Percentiles rank a stretch among this genome's conserved stretches.
Evolutionary conservation across 1,140 invertebrate genomes (phyloP).

Genomic region (Drosophila pseudoobscura): DNA sequence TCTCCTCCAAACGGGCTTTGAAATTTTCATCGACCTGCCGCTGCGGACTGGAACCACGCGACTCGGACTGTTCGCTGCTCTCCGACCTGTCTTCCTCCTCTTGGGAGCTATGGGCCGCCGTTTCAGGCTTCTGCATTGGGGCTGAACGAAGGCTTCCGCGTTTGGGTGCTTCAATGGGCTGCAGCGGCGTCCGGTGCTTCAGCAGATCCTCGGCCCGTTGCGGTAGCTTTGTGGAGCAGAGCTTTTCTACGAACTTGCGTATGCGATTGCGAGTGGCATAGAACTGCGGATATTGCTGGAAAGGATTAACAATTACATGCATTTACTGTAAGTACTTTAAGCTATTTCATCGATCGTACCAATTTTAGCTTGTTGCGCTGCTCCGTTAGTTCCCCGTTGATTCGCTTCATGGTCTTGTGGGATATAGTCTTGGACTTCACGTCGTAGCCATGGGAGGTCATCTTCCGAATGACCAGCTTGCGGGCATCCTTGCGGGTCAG

Average conservation of each 20-base stretch:
- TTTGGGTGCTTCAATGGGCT: slow-evolving; percentile 45
- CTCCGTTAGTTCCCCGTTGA: slow-evolving; percentile 52
- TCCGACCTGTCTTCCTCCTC: slow-evolving; percentile 17
- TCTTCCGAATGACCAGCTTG: slow-evolving; percentile 51
- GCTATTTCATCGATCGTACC: slow-evolving; percentile 28
- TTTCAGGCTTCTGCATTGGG: slow-evolving; percentile 9
- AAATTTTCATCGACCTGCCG: slow-evolving; percentile 39
- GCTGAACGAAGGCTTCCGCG: background rate
- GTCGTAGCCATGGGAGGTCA: slow-evolving; percentile 47
- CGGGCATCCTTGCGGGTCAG: slow-evolving; percentile 62
- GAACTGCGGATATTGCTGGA: slow-evolving; percentile 66
- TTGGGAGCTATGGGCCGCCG: slow-evolving; percentile 15
- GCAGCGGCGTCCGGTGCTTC: slow-evolving; percentile 52
- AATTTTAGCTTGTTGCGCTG: slow-evolving; percentile 63
- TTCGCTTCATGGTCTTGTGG: slow-evolving; percentile 35
- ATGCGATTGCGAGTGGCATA: slow-evolving; percentile 76
- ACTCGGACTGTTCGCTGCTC: slow-evolving; percentile 14
- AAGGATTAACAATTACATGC: background rate
- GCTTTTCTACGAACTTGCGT: slow-evolving; percentile 76
- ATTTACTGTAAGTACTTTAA: too few species aligned
- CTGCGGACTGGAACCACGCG: slow-evolving; percentile 39
- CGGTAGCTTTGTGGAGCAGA: slow-evolving; percentile 66
- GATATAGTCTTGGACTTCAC: slow-evolving; percentile 59
- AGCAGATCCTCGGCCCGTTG: slow-evolving; percentile 48
- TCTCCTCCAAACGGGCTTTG: slow-evolving; percentile 64